phyloP scores from a whole-genome alignment of 2,888 invertebrate genomes.

The Agriopis leucophaearia region DNA sequence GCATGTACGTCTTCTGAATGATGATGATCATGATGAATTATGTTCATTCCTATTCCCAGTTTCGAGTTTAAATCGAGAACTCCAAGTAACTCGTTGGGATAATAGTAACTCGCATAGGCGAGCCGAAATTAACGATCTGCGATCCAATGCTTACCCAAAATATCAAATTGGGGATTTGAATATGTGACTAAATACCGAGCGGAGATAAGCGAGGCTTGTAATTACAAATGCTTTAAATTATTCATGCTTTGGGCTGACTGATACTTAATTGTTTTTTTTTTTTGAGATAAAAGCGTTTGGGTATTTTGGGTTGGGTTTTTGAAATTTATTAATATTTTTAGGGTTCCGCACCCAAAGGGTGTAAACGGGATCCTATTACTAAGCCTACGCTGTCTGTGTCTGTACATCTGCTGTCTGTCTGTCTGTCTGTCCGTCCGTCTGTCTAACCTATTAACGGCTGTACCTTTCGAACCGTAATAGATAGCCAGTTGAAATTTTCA shows the following conservation, averaged over 20 bases:
- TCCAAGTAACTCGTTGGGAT: constrained; percentile 44
- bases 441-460: no score
- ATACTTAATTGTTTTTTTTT: constrained; percentile 28
- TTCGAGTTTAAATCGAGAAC: constrained; percentile 46
- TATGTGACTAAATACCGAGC: constrained; percentile 52
- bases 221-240: constrained; percentile 46
- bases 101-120: constrained; percentile 43
- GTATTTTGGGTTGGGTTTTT: not conserved
- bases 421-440: no score
- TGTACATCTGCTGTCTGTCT: no score
- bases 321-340: not conserved
- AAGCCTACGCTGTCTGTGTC: no score
- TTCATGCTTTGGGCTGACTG: constrained; percentile 20
- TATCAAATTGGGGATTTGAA: constrained; percentile 57
- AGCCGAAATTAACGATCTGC: constrained; percentile 53
- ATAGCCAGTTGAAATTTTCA: no score
- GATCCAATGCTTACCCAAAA: constrained; percentile 54
- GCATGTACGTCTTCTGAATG: no score
- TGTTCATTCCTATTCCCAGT: no score
- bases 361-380: no score
- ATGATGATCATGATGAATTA: no score
- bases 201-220: constrained; percentile 47
- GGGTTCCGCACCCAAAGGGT: no score
- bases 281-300: not conserved
- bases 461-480: no score